These are phyloP conservation scores for Mustelus asterias DNA, from an alignment of 2,113 vertebrate genomes.

Conservation along the genomic window DNA sequence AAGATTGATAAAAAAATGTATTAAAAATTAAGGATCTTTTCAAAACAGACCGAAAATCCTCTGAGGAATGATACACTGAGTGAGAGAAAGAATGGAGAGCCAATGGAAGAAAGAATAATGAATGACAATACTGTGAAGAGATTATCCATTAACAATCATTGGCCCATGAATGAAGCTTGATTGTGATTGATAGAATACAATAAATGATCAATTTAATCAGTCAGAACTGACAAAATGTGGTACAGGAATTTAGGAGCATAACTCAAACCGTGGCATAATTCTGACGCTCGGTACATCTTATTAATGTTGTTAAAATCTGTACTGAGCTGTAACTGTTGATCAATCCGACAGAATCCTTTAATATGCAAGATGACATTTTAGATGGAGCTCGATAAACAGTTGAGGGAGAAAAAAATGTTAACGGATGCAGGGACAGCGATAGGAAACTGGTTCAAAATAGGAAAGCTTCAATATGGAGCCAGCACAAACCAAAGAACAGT, in stretches of 20 bases:
- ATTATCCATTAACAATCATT: constrained; percentile 11
- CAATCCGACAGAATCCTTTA: background rate
- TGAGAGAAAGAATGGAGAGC: background rate
- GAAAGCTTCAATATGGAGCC: background rate
- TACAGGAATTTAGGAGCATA: background rate
- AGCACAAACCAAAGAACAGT: background rate
- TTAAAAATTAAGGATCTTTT: constrained; percentile 29
- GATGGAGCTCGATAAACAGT: background rate
- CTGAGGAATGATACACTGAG: background rate
- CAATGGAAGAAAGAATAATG: background rate
- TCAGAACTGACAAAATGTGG: constrained; percentile 4
- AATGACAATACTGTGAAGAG: background rate
- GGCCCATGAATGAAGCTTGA: background rate
- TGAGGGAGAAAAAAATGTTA: background rate
- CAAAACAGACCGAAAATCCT: background rate
- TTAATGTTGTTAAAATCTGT: background rate
- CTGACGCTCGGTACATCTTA: constrained; percentile 13
- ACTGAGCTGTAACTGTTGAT: background rate
- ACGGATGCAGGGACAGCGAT: too few relatives aligned
- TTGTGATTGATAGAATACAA: constrained; percentile 8
- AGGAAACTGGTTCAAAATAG: background rate
- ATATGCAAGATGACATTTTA: background rate
- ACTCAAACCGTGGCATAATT: background rate
- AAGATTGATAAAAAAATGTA: background rate
- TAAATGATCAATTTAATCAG: constrained; percentile 21